Evolutionary conservation across 2,888 invertebrate genomes (phyloP), one percentile per base, ranked within the genome.

Genomic region (Ormyrus thymus): DNA sequence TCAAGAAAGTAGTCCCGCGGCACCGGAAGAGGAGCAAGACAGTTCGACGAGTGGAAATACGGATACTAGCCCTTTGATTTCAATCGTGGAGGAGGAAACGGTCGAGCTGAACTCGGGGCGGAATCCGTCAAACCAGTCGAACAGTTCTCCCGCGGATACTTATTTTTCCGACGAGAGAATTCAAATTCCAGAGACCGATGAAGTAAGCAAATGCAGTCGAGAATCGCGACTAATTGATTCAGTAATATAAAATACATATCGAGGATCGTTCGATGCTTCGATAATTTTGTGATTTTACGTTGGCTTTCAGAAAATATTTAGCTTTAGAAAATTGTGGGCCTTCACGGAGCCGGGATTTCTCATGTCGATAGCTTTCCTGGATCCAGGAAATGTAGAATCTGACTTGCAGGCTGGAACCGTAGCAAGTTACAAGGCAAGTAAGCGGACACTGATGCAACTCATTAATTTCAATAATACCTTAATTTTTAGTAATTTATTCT

Each of bases 261-360:
- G 29, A 4, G 29, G 29, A 29, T 29, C 29, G 29, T 29, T 29
- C 6, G 43, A 46, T 5, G n/a, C 9, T 43, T 45, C 62, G 43
- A n/a, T 65, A 48, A 10, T 48, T 48, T 48, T 11, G 4, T 48
- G 6, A 29, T 29, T 29, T 4, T 29, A 29, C 4, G 4, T 29
- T 29, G 29, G 29, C n/a, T 75, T 90, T 68, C 86, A 94, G 94
- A 84, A 88, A 13, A 88, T 91, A 50, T 97, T 97, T 89, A 97
- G 96, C 89, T 96, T 95, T 87, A 92, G 94, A 79, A 97, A 96
- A 91, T 90, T 97, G 90, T 97, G 97, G 97, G 96, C 96, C 11
- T 97, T 97, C 89, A 97, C 97, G 0, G 97, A 97, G 7, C 97
- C 97, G 11, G 97, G 97, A 10, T 97, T 97, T 90, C 91, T 97